These are phyloP conservation scores for Aphis gossypii DNA, from an alignment of 1,140 invertebrate genomes.

Conservation along the genomic window DNA sequence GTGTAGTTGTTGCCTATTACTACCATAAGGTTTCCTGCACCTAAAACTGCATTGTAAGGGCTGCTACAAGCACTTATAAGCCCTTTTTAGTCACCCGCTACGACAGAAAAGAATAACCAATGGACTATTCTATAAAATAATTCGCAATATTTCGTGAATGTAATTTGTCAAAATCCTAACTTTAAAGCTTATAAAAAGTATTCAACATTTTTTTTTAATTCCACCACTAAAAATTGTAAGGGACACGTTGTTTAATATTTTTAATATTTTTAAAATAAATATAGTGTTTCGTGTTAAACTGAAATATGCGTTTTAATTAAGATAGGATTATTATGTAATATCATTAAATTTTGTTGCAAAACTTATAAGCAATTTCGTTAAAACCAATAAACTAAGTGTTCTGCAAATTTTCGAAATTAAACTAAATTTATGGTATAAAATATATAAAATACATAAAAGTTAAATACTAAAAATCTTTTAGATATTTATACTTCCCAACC, in stretches of 20 bases:
- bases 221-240: too few species aligned
- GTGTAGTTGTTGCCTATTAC: background rate
- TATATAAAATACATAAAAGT: background rate
- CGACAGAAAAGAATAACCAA: background rate
- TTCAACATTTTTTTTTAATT: too few species aligned
- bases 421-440: background rate
- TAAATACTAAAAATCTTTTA: too few species aligned
- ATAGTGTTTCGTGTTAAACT: background rate
- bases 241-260: too few species aligned
- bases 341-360: background rate
- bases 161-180: background rate
- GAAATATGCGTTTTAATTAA: background rate
- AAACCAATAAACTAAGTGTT: background rate
- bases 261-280: too few species aligned
- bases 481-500: too few species aligned
- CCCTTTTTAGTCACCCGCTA: background rate
- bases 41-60: too few species aligned
- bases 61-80: background rate
- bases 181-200: too few species aligned
- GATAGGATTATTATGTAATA: background rate
- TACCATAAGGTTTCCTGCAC: background rate
- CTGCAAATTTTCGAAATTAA: too few species aligned
- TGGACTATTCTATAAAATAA: background rate
- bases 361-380: background rate
- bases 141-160: too few species aligned